Evolutionary conservation across 2,797 vertebrate genomes (phyloP), one percentile per base, ranked within the genome.

Genomic region (Momotus momota): DNA sequence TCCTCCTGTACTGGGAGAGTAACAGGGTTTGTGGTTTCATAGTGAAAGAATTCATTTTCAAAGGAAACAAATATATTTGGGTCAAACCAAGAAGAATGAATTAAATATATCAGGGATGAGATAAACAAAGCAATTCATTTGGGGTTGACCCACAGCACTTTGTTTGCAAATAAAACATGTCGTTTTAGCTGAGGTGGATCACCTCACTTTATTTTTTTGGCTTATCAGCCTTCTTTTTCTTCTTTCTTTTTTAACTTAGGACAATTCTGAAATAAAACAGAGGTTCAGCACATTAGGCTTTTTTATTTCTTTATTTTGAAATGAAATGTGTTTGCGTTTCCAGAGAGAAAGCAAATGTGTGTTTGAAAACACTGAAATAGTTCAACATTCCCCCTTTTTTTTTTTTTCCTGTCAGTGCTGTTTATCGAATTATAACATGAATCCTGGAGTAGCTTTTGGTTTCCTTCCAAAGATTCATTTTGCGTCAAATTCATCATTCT

Each of bases 251-350:
- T 72, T 61, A 57, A 19, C 19, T 72, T 38, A 75, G 46, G 10
- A 69, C 35, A 73, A 15, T 41, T 81, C 66, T 82, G 92, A 93
- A 93, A 80, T 31, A 61, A 92, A 94, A 27, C 45, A 89, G 91
- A 83, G 94, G 62, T 62, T 86, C 43, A 27, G 8, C 21, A 14
- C 54, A 58, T 13, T 91, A 16, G 57, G 14, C 15, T 90, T 91
- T 83, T 45, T 74, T 35, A 38, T 58, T 75, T 83, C 43, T 26
- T 35, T 84, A 73, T 79, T 84, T 92, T 84, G 80, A 79, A 92
- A 81, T 0, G 0, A 90, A 88, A 81, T 5, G 6, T 66, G 33
- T 51, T 79, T 15, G 25, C 58, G 11, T 66, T 97, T 81, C 54
- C 75, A 61, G 62, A 86, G 41, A 54, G 23, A 72, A 88, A 81